A percentile compares a stretch with the other conserved stretches of the same genome.
Conservation (phyloP, 2,888 invertebrate species). For the Ormia ochracea region DNA sequence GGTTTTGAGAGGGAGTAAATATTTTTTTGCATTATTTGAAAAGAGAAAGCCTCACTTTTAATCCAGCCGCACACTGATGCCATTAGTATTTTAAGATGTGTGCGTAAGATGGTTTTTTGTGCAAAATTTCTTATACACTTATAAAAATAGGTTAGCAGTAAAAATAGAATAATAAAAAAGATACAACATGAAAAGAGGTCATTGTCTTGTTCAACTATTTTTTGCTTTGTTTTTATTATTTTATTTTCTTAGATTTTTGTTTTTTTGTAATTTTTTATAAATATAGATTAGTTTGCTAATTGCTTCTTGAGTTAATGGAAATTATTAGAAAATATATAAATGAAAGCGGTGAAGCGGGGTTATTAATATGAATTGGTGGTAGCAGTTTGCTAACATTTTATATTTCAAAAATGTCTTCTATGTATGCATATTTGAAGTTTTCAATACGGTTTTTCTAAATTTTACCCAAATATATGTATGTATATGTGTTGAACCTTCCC, state of each 20-base stretch:
- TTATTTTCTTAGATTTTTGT: slow-evolving; percentile 46
- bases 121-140: slow-evolving; percentile 29
- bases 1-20: not conserved
- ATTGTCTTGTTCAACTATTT: slow-evolving; percentile 50
- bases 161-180: slow-evolving; percentile 10
- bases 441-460: no score
- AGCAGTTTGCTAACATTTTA: no score
- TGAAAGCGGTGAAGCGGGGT: not conserved
- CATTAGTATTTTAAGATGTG: not conserved
- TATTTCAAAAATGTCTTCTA: no score
- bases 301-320: slow-evolving; percentile 11
- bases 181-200: slow-evolving; percentile 14
- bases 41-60: slow-evolving; percentile 48
- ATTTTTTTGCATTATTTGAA: no score
- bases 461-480: no score
- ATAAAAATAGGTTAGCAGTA: slow-evolving; percentile 51
- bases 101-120: slow-evolving; percentile 27
- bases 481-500: no score
- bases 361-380: no score
- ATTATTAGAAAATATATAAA: not conserved
- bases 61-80: not conserved
- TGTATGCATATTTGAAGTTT: no score
- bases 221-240: slow-evolving; percentile 67
- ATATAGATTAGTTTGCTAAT: not conserved
- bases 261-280: slow-evolving; percentile 47